Base-by-base conservation (phyloP, 2,113 vertebrate genomes). In the Ciconia stormi region DNA sequence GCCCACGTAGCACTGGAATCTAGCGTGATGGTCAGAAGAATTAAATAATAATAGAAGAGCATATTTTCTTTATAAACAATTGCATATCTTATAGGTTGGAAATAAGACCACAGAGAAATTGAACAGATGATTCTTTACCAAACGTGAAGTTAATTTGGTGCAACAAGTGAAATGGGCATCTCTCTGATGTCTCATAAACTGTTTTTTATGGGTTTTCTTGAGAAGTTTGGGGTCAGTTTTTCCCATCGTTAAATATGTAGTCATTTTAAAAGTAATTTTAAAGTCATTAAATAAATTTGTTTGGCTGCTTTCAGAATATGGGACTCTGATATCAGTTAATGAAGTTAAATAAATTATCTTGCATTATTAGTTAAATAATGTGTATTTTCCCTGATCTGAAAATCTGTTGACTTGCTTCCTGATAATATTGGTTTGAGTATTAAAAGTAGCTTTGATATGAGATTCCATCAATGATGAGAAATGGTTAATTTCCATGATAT, bases 151-250 rank as follows among this genome's bases (percentile, higher is more conserved):
- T 69, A 61, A 34, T 91, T 78, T 65, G 14, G 20, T 81, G 81
- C 92, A 97, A 95, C 95, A 97, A 92, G 96, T 94, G 58, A 78
- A 87, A 71, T 9, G 19, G 16, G 7, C 17, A 34, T 46, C 7
- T 65, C 32, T 93, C 50, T 79, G 40, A 47, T 67, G 21, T 83
- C 44, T 87, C 29, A 18, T 40, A 30, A 34, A 9, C 2, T 65
- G 9, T 0, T 87, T 89, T 71, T 40, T 73, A 18, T 42, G 36
- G 14, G 4, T 78, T 93, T 88, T 38, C 55, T 52, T 63, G 46
- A 62, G 44, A 58, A 82, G 11, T 83, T 82, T 70, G 25, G 38
- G 32, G 20, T 67, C 52, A 34, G 30, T 83, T 95, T 78, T 74
- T 6, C 47, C 52, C 27, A 10, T 34, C 70, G 21, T 38, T 59